These are phyloP conservation scores for Greenwoodochromis staneri DNA, from an alignment of 2,113 vertebrate species.

Conservation along the genomic window DNA sequence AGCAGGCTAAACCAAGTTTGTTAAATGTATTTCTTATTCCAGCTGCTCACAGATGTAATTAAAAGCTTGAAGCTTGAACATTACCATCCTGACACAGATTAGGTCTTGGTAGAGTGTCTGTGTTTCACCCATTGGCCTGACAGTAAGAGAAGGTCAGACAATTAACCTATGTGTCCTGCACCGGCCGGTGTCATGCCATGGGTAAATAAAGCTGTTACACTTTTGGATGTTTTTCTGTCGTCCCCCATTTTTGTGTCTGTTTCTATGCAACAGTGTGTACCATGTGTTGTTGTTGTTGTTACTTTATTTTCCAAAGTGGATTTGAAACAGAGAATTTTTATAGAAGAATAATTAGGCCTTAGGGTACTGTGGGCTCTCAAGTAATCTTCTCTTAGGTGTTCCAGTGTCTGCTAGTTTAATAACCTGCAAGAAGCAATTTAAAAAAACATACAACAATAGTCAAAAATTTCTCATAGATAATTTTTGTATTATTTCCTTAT, in stretches of 20 bases:
- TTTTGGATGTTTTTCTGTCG: background rate
- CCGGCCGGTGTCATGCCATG: background rate
- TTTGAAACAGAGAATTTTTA: background rate
- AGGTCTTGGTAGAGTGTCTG: background rate
- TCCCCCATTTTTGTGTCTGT: background rate
- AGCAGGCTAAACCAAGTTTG: background rate
- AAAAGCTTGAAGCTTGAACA: background rate
- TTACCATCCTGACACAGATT: background rate
- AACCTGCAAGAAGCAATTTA: background rate
- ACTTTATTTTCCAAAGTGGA: background rate
- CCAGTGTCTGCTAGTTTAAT: background rate
- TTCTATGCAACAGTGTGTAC: background rate
- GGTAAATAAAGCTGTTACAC: background rate
- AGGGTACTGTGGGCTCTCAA: background rate
- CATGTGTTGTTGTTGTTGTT: background rate
- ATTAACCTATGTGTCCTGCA: background rate
- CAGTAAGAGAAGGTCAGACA: slow-evolving; percentile 11
- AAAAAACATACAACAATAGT: background rate
- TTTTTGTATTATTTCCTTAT: background rate
- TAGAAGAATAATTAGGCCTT: background rate
- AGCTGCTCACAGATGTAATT: background rate
- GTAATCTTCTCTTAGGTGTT: background rate
- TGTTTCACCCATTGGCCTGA: background rate
- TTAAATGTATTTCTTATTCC: background rate
- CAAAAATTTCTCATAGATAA: background rate